Evolutionary conservation across 2,113 vertebrate species (phyloP).

Genomic region (Litocranius walleri): DNA sequence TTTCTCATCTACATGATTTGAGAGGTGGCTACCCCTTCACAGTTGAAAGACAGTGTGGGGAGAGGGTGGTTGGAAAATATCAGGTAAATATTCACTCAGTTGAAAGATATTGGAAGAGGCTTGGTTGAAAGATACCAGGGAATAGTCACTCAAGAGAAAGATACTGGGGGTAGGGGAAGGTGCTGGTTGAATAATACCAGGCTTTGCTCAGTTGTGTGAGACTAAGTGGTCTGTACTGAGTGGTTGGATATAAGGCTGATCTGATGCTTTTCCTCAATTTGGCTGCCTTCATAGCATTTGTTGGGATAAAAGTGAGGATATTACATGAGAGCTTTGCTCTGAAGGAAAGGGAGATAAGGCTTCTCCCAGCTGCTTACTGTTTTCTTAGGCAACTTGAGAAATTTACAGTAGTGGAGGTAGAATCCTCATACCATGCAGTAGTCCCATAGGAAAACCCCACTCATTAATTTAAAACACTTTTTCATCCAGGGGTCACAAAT

Average conservation of each 20-base stretch:
- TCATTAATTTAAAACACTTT: background rate
- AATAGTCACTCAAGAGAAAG: background rate
- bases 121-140: background rate
- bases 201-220: background rate
- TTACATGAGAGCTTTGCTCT: background rate
- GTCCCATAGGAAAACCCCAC: background rate
- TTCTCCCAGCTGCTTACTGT: background rate
- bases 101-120: background rate
- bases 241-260: background rate
- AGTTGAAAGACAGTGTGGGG: background rate
- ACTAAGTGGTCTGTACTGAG: background rate
- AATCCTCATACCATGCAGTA: background rate
- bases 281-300: background rate
- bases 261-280: background rate
- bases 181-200: background rate
- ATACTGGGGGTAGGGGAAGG: background rate
- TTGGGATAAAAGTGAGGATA: background rate
- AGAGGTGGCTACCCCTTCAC: background rate
- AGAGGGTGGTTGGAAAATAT: background rate
- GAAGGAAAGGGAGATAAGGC: background rate
- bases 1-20: background rate
- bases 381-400: background rate
- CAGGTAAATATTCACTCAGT: background rate
- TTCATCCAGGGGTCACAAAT: background rate
- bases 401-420: background rate